These are phyloP conservation scores for Sorex araneus DNA, from an alignment of 2,113 vertebrate genomes.

Conservation along the genomic window DNA sequence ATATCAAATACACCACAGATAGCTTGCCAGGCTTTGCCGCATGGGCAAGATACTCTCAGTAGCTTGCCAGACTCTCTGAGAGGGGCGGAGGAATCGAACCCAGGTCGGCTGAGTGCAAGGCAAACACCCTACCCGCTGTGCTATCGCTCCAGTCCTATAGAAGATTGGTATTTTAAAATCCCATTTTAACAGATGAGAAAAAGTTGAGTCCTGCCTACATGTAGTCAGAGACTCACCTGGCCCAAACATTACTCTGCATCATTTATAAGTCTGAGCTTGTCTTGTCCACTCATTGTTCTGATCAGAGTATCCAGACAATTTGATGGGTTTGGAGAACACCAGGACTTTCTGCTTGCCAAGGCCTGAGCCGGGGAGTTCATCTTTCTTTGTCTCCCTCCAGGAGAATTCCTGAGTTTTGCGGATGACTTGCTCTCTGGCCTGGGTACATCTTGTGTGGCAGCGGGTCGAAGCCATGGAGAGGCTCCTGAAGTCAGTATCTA, in stretches of 20 bases:
- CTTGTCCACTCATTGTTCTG: not conserved
- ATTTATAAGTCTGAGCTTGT: conserved; percentile 27
- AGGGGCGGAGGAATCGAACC: too few species aligned
- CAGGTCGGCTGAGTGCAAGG: too few species aligned
- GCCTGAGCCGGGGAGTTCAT: conserved; percentile 25
- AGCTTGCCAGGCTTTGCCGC: too few species aligned
- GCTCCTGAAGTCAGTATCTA: conserved; percentile 93
- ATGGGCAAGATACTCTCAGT: too few species aligned
- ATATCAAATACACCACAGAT: too few species aligned
- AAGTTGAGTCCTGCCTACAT: not conserved
- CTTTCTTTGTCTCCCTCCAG: conserved; percentile 88
- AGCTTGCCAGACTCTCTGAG: too few species aligned
- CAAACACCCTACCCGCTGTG: too few species aligned
- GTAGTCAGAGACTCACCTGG: not conserved
- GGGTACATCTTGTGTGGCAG: conserved; percentile 96
- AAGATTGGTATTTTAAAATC: conserved; percentile 35
- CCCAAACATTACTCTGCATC: not conserved
- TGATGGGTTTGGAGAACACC: conserved; percentile 16
- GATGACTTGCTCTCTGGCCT: conserved; percentile 98
- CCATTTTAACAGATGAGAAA: not conserved
- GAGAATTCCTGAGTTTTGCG: conserved; percentile 97
- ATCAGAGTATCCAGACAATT: conserved; percentile 3
- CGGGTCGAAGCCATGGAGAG: conserved; percentile 94
- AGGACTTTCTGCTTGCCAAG: conserved; percentile 28
- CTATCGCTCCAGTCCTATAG: too few species aligned